phyloP scores from a whole-genome alignment of 2,797 vertebrate genomes.

The Octomys mimax region DNA sequence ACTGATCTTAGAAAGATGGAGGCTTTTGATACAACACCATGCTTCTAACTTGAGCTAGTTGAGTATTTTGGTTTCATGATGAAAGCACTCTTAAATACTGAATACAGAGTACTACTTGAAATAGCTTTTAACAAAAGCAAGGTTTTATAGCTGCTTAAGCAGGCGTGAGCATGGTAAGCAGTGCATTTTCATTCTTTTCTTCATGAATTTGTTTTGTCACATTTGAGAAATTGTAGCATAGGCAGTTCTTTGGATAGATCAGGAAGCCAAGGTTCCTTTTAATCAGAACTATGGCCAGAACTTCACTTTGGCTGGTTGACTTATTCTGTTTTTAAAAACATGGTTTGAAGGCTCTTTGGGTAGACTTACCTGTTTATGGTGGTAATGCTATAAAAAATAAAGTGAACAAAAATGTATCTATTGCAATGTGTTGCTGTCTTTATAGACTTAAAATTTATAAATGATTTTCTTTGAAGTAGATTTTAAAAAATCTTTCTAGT shows the following conservation, averaged over 20 bases:
- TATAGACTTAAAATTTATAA: neutral
- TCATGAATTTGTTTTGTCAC: neutral
- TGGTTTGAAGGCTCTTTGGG: neutral
- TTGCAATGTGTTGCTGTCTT: neutral
- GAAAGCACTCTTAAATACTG: neutral
- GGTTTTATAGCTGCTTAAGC: neutral
- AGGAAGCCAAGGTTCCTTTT: neutral
- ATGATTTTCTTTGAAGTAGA: neutral
- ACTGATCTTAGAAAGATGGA: neutral
- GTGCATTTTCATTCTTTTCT: neutral
- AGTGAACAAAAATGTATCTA: neutral
- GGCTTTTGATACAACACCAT: neutral
- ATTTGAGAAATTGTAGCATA: neutral
- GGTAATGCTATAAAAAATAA: neutral
- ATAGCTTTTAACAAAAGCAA: neutral
- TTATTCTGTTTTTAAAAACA: constrained; percentile 23
- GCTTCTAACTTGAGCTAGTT: neutral
- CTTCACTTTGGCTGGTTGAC: neutral
- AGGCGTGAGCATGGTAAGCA: neutral
- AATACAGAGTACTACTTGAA: neutral
- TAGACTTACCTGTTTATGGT: neutral
- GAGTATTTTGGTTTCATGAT: neutral
- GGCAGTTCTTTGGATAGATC: neutral
- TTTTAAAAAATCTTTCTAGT: neutral
- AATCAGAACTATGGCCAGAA: neutral